These are phyloP conservation scores for Calyptommatus sinebrachiatus DNA, from an alignment of 2,113 vertebrate species.

Conservation along the genomic window DNA sequence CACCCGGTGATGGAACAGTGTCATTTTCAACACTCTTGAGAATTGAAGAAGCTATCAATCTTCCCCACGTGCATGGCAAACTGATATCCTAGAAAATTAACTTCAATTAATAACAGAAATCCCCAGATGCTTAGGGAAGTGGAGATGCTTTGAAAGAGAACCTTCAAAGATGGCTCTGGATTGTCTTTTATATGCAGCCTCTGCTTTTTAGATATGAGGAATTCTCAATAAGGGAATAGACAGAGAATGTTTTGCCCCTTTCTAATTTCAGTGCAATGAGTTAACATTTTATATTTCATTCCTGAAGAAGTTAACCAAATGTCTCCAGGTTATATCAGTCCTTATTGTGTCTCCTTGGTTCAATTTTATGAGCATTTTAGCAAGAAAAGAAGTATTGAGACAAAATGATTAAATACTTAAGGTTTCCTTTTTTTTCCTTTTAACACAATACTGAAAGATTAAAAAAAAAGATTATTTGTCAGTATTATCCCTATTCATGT, in stretches of 20 bases:
- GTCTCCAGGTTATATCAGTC: conserved; percentile 62
- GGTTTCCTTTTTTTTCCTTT: neutral
- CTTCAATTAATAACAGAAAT: conserved; percentile 99
- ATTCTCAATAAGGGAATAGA: conserved; percentile 64
- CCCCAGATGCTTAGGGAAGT: conserved; percentile 83
- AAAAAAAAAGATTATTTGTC: conserved; percentile 21
- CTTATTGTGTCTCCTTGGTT: conserved; percentile 47
- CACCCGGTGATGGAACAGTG: conserved; percentile 91
- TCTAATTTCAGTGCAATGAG: conserved; percentile 62
- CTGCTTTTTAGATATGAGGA: conserved; percentile 66
- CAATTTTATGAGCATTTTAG: conserved; percentile 29
- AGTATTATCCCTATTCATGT: conserved; percentile 39
- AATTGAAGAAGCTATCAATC: conserved; percentile 97
- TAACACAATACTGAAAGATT: neutral
- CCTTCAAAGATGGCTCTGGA: conserved; percentile 98
- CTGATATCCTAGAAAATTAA: conserved; percentile 99
- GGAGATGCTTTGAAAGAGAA: conserved; percentile 93
- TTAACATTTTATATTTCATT: conserved; percentile 59
- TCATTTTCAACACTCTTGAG: conserved; percentile 96
- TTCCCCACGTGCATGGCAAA: conserved; percentile 96
- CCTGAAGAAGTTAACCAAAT: conserved; percentile 62
- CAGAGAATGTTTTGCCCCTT: conserved; percentile 47
- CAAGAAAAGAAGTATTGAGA: conserved; percentile 31
- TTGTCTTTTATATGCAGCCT: conserved; percentile 89
- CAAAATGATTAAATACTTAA: conserved; percentile 39